Base-by-base conservation (phyloP, 2,113 vertebrate species). In the Empidonax traillii region DNA sequence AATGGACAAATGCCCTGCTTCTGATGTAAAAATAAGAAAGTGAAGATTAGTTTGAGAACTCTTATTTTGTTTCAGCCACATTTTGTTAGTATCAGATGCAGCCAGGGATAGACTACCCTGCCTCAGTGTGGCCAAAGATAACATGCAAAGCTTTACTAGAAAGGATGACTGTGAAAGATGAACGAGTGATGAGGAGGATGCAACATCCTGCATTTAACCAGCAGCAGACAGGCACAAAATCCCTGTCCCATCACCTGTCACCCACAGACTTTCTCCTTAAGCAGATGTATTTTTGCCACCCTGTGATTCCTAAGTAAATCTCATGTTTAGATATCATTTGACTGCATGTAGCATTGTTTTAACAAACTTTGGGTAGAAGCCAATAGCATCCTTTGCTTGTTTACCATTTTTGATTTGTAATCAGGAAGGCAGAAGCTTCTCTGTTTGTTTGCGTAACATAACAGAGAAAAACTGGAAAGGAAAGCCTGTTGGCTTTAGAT, bases 1-100 rank as follows among this genome's bases (percentile, higher is more conserved):
- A 14, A 68, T 72, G 93, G 96, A 96, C 86, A 90, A 74, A 80
- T 49, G 85, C 85, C 88, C 88, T 78, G 68, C 73, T 78, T 86
- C 79, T 94, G 91, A 96, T 93, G 79, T 74, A 24, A 84, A 95
- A 92, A 59, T 65, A 90, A 74, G 89, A 93, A 74, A 84, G 74
- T 0, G 0, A 52, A 56, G 39, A 66, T 33, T 90, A 96, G 52
- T 37, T 72, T 87, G 61, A 93, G 66, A 81, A 84, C 83, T 65
- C 25, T 59, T 56, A 62, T 75, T 94, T 86, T 84, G 72, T 71
- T 94, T 88, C 72, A 95, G 96, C 52, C 66, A 75, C n/a, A 9
- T 78, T 95, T 93, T 87, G 85, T 68, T 56, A 69, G 68, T 30
- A 66, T 30, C 80, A 80, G 83, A 87, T 46, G 49, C 69, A 90